Conservation (phyloP, 2,113 vertebrate genomes). For the Alouatta palliata region DNA sequence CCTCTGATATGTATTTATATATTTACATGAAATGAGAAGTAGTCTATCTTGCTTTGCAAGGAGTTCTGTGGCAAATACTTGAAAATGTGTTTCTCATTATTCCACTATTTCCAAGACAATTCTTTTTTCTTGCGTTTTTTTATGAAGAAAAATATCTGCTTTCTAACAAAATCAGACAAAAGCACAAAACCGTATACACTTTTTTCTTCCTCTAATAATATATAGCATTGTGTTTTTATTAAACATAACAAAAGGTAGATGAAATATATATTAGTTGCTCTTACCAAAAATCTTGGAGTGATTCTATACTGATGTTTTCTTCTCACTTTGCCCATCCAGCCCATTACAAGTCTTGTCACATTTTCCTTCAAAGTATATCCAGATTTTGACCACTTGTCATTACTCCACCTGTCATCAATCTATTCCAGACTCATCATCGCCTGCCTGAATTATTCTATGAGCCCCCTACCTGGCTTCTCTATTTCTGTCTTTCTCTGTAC, state of each 20-base stretch:
- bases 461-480: background rate
- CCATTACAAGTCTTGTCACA: background rate
- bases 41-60: background rate
- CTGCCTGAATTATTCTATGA: background rate
- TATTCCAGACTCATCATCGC: background rate
- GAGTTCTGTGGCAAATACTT: background rate
- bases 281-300: background rate
- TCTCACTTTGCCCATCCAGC: background rate
- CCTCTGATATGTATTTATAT: background rate
- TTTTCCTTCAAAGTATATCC: background rate
- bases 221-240: background rate
- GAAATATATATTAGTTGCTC: background rate
- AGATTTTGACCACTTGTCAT: background rate
- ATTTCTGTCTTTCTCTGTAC: background rate
- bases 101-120: background rate
- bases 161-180: background rate
- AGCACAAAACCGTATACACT: background rate
- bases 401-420: background rate
- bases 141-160: background rate
- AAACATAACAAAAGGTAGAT: background rate
- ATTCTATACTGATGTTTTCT: background rate
- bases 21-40: background rate
- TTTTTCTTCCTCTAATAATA: background rate
- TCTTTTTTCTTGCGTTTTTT: background rate
- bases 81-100: background rate